Evolutionary conservation across 2,113 vertebrate genomes (phyloP).

Genomic region (Heptranchias perlo): DNA sequence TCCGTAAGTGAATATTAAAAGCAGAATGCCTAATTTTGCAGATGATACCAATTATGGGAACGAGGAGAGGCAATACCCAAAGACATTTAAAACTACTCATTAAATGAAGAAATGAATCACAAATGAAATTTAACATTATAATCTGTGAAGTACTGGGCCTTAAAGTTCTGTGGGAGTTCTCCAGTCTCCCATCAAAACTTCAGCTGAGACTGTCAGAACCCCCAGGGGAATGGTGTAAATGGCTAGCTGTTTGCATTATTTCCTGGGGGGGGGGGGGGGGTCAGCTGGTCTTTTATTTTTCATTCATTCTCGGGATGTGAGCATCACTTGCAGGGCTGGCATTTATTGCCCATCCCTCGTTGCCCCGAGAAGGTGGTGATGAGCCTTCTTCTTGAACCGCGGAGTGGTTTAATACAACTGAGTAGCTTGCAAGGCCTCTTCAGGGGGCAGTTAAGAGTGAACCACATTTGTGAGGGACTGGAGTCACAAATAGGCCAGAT

Average conservation of each 20-base stretch:
- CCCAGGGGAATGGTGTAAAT: background rate
- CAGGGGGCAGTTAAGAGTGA: too few species aligned
- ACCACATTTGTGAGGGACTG: too few species aligned
- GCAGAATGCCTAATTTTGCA: background rate
- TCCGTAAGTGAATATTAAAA: background rate
- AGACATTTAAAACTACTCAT: background rate
- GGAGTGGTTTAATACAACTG: too few species aligned
- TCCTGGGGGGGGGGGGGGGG: too few species aligned
- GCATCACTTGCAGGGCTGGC: background rate
- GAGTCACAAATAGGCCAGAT: too few species aligned
- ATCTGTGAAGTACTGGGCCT: background rate
- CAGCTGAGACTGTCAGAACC: background rate
- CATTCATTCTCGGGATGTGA: background rate
- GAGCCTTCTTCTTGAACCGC: too few species aligned
- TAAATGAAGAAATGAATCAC: background rate
- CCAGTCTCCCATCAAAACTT: background rate
- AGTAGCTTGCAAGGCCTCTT: too few species aligned
- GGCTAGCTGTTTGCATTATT: background rate
- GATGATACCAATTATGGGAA: background rate
- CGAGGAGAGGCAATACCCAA: background rate
- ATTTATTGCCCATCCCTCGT: background rate
- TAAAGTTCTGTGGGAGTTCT: too few species aligned
- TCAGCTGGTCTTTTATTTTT: too few species aligned
- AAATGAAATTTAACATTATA: background rate
- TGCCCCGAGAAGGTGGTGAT: too few species aligned